These are phyloP conservation scores for Liopterus haemorrhoidalis DNA, from an alignment of 2,888 invertebrate genomes.

Conservation along the genomic window DNA sequence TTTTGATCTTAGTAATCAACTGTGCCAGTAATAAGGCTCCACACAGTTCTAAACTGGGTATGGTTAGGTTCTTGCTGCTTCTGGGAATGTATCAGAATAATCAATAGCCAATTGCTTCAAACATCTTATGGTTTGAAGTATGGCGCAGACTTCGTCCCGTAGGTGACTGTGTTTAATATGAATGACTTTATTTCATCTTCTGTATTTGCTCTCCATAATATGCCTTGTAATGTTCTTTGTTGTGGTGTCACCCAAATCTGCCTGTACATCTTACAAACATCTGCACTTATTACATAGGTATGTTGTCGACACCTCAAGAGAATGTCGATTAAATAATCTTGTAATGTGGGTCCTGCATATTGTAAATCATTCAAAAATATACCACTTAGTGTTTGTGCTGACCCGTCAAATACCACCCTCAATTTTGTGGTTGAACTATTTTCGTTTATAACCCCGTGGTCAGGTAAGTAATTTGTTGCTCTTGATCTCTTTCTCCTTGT, in stretches of 20 bases:
- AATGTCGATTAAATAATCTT: conserved; percentile 29
- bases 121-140: conserved; percentile 25
- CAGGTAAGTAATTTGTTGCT: conserved; percentile 24
- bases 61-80: conserved; percentile 21
- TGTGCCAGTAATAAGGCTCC: too few species aligned
- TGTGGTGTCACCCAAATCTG: conserved; percentile 29
- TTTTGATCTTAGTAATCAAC: too few species aligned
- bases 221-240: conserved; percentile 28
- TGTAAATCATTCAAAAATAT: conserved; percentile 30
- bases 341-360: conserved; percentile 31
- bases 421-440: conserved; percentile 26
- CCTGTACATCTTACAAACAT: conserved; percentile 34
- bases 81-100: conserved; percentile 20
- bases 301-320: conserved; percentile 31
- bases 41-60: too few species aligned
- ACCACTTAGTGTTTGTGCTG: conserved; percentile 24
- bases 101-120: conserved; percentile 23
- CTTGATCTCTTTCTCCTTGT: too few species aligned
- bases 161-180: conserved; percentile 27
- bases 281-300: conserved; percentile 29
- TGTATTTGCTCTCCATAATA: conserved; percentile 25
- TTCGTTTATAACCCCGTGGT: conserved; percentile 23
- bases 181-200: conserved; percentile 18
- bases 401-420: conserved; percentile 26
- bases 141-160: conserved; percentile 26